Evolutionary conservation across 2,888 invertebrate genomes (phyloP), one percentile per base, ranked within the genome.

Genomic region (Ditula angustiorana): DNA sequence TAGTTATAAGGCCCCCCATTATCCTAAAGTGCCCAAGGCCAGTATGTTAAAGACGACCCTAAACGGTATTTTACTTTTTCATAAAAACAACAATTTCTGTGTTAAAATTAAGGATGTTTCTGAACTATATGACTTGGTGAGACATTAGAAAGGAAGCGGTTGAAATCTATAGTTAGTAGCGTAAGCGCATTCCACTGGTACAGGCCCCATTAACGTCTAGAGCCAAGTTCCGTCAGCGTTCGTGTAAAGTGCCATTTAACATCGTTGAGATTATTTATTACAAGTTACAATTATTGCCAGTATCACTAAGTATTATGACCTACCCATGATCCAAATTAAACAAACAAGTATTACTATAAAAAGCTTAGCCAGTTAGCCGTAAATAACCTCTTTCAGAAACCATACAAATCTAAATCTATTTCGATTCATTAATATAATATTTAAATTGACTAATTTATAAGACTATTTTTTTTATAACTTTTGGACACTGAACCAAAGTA

Each of bases 361-460:
- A 84, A 80, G 79, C 83, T 84, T 83, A 88, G 76, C 69, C 78
- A 77, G 79, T 85, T 85, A 85, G 79, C 80, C 60, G 61, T 73
- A 70, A 79, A 80, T 76, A 83, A 80, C 75, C 79, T 77, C 69
- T 78, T 75, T 76, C 77, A 78, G 73, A 81, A 80, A 81, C 77
- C 77, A 75, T 79, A 83, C 74, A 83, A 81, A 84, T 86, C 81
- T 86, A 88, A 85, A 80, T 70, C 82, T 87, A 87, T 82, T 84
- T 85, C 82, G 80, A 82, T 85, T 78, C 75, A 78, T 82, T 79
- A 80, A 71, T 75, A 71, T 77, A 76, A 66, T 74, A 72, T 81
- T n/a, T 86, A 87, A 87, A 86, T 86, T 86, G 87, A 89, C 89
- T 90, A 88, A 85, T 76, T 81, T 83, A 59, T 83, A 83, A 80